These are phyloP conservation scores for Amphimedon queenslandica DNA, from an alignment of 37 sponge, comb jelly and placozoan species.

Conservation along the genomic window DNA sequence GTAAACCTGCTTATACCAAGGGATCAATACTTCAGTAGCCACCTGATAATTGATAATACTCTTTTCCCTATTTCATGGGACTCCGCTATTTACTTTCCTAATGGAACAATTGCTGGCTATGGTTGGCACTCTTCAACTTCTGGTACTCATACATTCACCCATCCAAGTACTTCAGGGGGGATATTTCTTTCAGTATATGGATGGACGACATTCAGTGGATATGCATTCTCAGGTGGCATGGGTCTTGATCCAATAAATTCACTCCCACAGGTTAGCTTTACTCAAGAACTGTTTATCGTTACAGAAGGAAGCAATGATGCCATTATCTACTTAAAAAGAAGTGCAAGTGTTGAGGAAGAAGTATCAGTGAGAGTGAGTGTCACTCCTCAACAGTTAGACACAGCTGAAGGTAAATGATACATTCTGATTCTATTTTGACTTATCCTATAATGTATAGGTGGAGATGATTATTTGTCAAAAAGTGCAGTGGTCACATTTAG, in stretches of 20 bases:
- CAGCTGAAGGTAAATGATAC: neutral
- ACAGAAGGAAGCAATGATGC: neutral
- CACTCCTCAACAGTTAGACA: neutral
- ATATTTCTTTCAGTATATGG: slow-evolving; percentile 17
- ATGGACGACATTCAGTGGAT: neutral
- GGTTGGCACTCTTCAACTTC: neutral
- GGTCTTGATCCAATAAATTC: neutral
- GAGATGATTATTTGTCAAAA: neutral
- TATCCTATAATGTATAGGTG: neutral
- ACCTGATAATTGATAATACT: neutral
- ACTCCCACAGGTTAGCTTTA: neutral
- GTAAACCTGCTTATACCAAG: slow-evolving; percentile 1
- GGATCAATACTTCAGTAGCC: neutral
- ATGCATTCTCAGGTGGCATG: neutral
- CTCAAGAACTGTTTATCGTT: neutral
- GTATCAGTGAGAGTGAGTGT: neutral
- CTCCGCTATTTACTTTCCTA: neutral
- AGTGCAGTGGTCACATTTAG: neutral
- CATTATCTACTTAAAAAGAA: neutral
- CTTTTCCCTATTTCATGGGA: neutral
- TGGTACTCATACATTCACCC: neutral
- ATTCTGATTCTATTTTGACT: neutral
- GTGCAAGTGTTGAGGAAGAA: neutral
- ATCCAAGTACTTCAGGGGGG: neutral
- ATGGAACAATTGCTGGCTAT: slow-evolving; percentile 13